Evolutionary conservation across 2,797 vertebrate species (phyloP).

Genomic region (Limosa lapponica): DNA sequence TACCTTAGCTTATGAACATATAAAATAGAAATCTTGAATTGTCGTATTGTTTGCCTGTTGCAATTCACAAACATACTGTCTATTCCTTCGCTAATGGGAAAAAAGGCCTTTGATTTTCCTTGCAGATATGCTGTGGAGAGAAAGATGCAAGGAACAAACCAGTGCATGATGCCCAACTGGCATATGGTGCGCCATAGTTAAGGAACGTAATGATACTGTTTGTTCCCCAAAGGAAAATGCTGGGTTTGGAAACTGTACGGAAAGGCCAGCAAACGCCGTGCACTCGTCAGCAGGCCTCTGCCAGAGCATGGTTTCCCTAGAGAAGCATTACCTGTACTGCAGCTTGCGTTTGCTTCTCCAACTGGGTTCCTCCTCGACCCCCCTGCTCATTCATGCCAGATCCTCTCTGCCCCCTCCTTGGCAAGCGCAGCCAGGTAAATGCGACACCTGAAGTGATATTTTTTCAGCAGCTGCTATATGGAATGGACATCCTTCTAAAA

Average conservation of each 20-base stretch:
- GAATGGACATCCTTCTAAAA: not conserved
- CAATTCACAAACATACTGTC: not conserved
- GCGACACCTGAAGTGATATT: not conserved
- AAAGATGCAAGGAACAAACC: not conserved
- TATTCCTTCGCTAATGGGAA: not conserved
- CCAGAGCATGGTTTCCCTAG: not conserved
- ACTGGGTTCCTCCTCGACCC: fast-evolving
- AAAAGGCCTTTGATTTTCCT: not conserved
- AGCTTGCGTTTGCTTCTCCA: not conserved
- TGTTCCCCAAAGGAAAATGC: not conserved
- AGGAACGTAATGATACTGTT: not conserved
- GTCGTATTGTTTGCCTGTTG: not conserved
- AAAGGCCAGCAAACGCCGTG: not conserved
- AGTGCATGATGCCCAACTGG: not conserved
- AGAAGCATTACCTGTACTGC: not conserved
- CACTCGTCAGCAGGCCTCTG: not conserved
- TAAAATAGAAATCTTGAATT: not conserved
- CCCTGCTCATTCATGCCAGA: not conserved
- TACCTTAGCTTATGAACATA: not conserved
- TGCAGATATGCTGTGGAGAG: not conserved
- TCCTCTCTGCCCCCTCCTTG: not conserved
- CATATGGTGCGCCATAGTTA: fast-evolving
- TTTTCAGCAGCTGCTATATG: not conserved
- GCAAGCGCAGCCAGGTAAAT: not conserved
- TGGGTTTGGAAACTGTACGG: not conserved